Evolutionary conservation across 2,888 invertebrate genomes (phyloP), one percentile per base, ranked within the genome.

Genomic region (Eudemis profundana): DNA sequence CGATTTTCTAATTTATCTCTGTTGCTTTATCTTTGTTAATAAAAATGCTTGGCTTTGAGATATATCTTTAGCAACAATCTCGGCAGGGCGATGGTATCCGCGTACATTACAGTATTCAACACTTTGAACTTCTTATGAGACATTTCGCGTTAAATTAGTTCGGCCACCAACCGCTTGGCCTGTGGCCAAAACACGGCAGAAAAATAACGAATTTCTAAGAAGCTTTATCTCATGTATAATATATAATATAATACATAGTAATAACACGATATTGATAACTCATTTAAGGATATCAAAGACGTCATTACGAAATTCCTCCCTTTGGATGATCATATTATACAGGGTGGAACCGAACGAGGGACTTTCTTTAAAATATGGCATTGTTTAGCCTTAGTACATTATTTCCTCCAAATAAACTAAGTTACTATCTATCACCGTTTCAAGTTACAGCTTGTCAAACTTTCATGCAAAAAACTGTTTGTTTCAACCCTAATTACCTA

Each of bases 91-190:
- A 69, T 67, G 46, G 42, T 66, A 70, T 70, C 72, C 60, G 51
- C 38, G 51, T 72, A 73, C 77, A 74, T 77, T 82, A 78, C 74
- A 72, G 78, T 81, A 79, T 81, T 82, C 81, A 79, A 78, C 81
- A 78, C 84, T 78, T 79, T 75, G 74, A 78, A 81, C 79, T 81
- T 87, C 84, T 85, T 86, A 86, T 87, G 86, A 89, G 86, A 88
- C 85, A 85, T 86, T 85, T 86, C 80, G 77, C 83, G 86, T 85
- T 78, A 84, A 90, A 89, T 90, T 86, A 87, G 88, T 82, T 72
- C 79, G 78, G 76, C 82, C 82, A 83, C 84, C 82, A 76, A 82
- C 74, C 72, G 71, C 76, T 86, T 92, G 91, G 91, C 85, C 69
- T 61, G 60, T 51, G 66, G 88, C 91, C 90, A 91, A 82, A 70